Conservation (phyloP, 2,113 vertebrate species). For the Meleagris gallopavo region DNA sequence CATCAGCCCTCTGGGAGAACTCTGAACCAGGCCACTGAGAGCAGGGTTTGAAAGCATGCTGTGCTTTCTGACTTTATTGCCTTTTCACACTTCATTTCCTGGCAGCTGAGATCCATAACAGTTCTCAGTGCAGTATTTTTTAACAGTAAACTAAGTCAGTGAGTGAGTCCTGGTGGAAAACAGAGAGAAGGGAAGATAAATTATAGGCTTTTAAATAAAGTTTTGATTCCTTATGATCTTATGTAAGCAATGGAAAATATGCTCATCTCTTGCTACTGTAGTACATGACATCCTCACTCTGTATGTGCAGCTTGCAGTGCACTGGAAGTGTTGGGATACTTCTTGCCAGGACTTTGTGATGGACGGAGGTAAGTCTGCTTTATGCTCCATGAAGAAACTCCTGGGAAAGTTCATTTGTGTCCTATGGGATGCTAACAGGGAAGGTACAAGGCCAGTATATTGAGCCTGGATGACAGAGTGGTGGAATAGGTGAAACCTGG, state of each 20-base stretch:
- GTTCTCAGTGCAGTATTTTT: background rate
- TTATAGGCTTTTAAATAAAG: background rate
- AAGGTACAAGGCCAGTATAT: background rate
- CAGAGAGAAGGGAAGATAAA: background rate
- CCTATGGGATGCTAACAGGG: background rate
- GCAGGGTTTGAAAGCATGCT: background rate
- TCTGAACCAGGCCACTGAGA: background rate
- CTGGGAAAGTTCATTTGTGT: background rate
- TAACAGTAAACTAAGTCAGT: background rate
- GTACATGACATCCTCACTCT: background rate
- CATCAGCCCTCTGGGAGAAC: background rate
- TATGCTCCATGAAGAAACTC: background rate
- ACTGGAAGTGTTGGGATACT: background rate
- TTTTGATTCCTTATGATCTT: background rate
- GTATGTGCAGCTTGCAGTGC: background rate
- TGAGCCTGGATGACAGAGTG: background rate
- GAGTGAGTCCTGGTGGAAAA: background rate
- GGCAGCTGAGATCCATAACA: background rate
- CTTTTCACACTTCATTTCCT: background rate
- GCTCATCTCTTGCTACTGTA: background rate
- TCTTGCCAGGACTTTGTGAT: fast-evolving
- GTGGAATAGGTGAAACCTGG: background rate
- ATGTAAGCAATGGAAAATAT: background rate
- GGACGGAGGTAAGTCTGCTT: background rate
- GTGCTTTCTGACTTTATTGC: background rate